phyloP scores from a whole-genome alignment of 35 echinoderm and acorn worm species.

The Nesometra sesokonis region DNA sequence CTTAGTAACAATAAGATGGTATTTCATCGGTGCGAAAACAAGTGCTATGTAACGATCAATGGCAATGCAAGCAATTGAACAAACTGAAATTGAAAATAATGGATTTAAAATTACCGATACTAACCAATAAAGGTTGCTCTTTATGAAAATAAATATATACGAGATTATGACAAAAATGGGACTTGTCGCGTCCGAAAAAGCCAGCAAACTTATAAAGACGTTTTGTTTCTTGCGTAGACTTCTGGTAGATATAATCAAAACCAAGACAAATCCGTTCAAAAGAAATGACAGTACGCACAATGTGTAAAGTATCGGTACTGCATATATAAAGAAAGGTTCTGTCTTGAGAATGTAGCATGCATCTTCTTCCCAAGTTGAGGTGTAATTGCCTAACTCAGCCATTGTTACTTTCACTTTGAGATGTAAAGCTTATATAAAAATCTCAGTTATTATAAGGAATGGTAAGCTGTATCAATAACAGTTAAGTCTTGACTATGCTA shows the following conservation, averaged over 20 bases:
- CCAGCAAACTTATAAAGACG: not conserved
- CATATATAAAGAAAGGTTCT: not conserved
- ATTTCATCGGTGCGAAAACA: not conserved
- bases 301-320: not conserved
- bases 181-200: not conserved
- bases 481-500: too few species aligned
- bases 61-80: not conserved
- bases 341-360: not conserved
- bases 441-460: too few species aligned
- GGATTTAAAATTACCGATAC: not conserved
- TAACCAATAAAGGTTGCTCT: not conserved
- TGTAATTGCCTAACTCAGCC: too few species aligned
- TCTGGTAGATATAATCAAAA: not conserved
- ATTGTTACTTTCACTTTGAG: too few species aligned
- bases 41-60: not conserved
- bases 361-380: too few species aligned
- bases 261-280: not conserved
- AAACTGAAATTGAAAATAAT: not conserved
- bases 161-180: not conserved
- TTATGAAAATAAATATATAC: not conserved
- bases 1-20: not conserved
- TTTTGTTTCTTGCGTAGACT: not conserved
- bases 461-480: too few species aligned
- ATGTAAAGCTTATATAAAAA: too few species aligned
- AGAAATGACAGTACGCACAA: not conserved